Conservation (phyloP, 2,888 invertebrate species). For the Xanthorhoe spadicearia region DNA sequence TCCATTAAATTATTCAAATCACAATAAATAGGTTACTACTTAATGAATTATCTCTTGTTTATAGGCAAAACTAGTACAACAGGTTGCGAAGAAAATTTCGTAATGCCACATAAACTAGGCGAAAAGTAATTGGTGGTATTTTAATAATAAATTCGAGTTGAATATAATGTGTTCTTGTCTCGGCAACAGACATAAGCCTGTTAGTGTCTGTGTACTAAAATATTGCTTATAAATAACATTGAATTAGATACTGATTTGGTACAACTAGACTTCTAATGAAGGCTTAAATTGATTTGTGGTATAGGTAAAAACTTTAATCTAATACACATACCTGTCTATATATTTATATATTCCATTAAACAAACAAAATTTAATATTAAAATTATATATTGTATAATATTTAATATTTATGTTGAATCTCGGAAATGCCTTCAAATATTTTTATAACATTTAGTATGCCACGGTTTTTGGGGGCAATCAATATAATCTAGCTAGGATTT, state of each 20-base stretch:
- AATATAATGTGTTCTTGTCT: constrained; percentile 41
- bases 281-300: background rate
- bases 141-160: constrained; percentile 50
- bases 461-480: too few relatives aligned
- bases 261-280: background rate
- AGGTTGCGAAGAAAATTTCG: constrained; percentile 51
- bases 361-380: too few relatives aligned
- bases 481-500: too few relatives aligned
- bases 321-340: too few relatives aligned
- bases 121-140: constrained; percentile 55
- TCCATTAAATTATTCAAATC: too few relatives aligned
- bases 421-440: too few relatives aligned
- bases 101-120: constrained; percentile 51
- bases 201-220: constrained; percentile 18
- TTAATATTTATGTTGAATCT: too few relatives aligned
- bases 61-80: constrained; percentile 39
- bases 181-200: constrained; percentile 20
- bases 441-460: too few relatives aligned
- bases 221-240: constrained; percentile 13
- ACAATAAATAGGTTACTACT: constrained; percentile 6
- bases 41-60: constrained; percentile 26
- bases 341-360: too few relatives aligned
- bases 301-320: background rate
- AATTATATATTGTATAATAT: too few relatives aligned
- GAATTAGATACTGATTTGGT: constrained; percentile 5